Conservation (phyloP, 2,113 vertebrate species). For the Typhlomys cinereus region DNA sequence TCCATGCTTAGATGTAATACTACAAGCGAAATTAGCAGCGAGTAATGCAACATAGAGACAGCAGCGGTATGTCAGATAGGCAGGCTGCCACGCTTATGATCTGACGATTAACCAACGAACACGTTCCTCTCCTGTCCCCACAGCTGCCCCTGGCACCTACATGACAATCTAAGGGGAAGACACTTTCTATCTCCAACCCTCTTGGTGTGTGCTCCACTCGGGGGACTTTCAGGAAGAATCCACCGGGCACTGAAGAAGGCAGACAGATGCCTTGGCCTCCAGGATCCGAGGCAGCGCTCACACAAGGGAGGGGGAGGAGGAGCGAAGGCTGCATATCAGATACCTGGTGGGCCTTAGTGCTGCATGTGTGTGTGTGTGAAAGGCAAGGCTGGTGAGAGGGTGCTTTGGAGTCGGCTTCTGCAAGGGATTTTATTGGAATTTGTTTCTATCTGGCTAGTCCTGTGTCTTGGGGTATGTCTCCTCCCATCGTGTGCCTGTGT, state of each 20-base stretch:
- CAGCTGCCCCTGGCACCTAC: neutral
- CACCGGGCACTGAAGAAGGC: neutral
- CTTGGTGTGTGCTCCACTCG: neutral
- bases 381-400: neutral
- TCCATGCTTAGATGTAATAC: neutral
- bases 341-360: neutral
- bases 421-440: neutral
- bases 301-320: neutral
- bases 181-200: neutral
- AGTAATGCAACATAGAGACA: neutral
- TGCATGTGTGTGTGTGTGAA: neutral
- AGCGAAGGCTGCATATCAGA: neutral
- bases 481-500: neutral
- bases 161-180: neutral
- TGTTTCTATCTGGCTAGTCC: neutral
- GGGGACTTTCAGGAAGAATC: neutral
- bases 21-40: conserved; percentile 11
- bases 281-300: too few species aligned
- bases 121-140: neutral
- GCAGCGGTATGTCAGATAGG: neutral
- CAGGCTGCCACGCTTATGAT: neutral
- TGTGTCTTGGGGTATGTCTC: neutral
- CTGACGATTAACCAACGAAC: neutral
- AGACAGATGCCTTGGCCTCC: too few species aligned
- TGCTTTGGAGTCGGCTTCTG: neutral